Base-by-base conservation (phyloP, 2,888 invertebrate species). In the Euspilapteryx auroguttella region DNA sequence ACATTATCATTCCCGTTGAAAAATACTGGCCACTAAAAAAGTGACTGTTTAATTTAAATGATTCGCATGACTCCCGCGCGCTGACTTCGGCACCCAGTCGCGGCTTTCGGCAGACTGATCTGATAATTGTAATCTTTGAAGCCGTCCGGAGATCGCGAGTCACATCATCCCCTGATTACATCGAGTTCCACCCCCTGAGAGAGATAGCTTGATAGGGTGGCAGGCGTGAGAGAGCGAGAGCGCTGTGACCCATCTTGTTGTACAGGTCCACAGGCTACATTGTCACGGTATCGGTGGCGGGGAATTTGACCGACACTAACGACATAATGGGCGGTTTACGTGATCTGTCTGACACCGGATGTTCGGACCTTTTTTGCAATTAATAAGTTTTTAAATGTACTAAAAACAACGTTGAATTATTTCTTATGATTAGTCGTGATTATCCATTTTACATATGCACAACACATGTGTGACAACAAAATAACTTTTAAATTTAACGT, bases 201-300 rank as follows among this genome's bases (percentile, higher is more conserved):
- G 56, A 44, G 66, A 66, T 33, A 39, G 49, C 30, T 27, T 34
- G 37, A 47, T 25, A 24, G 15, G 12, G 22, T 21, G 14, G n/a
- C 3, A 3, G 2, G 21, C 9, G 34, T 5, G 61, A 31, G 49
- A 15, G 50, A 75, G 46, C 12, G 63, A 50, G 64, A 61, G 42
- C 68, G 42, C 48, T 71, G 54, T 65, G 71, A 69, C 80, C 80
- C 81, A 81, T 82, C 81, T 82, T 82, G 81, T 81, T 56, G 58
- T 61, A 61, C 65, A 46, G 73, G n/a, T 75, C 73, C 59, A 71
- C 68, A 75, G 75, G 75, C 71, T 73, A 75, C 62, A 59, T 75
- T 71, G 75, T 75, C 75, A 75, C 56, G 55, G 56, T 54, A 59
- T 55, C 55, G 50, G 53, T 49, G 54, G 57, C 51, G 47, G 47